Evolutionary conservation across 2,888 invertebrate species (phyloP).

Genomic region (Drosophila austrosaltans): DNA sequence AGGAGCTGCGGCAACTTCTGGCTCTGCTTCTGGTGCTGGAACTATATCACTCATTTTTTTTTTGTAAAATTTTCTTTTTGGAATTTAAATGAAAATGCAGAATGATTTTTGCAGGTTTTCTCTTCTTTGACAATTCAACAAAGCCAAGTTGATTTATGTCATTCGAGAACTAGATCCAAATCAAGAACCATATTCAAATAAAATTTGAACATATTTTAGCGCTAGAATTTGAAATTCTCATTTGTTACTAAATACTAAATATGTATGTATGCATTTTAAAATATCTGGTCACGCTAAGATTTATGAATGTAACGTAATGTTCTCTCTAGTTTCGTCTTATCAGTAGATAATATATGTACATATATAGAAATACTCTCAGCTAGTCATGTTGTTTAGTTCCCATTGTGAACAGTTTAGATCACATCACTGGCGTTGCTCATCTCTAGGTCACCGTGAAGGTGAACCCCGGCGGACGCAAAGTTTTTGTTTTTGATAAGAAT

Average conservation of each 20-base stretch:
- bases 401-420: not conserved
- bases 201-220: too few species aligned
- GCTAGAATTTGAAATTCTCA: too few species aligned
- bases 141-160: not conserved
- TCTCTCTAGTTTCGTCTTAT: not conserved
- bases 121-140: not conserved
- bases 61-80: not conserved
- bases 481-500: conserved; percentile 1
- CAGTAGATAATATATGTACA: not conserved
- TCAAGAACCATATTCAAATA: too few species aligned
- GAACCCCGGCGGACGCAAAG: not conserved
- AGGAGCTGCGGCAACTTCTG: not conserved
- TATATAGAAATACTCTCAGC: not conserved
- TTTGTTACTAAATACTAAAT: too few species aligned
- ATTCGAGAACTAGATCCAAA: too few species aligned
- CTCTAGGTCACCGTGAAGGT: conserved; percentile 11
- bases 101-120: not conserved
- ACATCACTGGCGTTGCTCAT: not conserved
- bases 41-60: not conserved
- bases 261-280: too few species aligned
- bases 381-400: not conserved
- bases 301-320: too few species aligned
- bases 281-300: too few species aligned
- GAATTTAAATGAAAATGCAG: not conserved
- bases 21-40: not conserved